Evolutionary conservation across 1,140 invertebrate genomes (phyloP), one percentile per base, ranked within the genome.

Genomic region (Charaxes varanes): DNA sequence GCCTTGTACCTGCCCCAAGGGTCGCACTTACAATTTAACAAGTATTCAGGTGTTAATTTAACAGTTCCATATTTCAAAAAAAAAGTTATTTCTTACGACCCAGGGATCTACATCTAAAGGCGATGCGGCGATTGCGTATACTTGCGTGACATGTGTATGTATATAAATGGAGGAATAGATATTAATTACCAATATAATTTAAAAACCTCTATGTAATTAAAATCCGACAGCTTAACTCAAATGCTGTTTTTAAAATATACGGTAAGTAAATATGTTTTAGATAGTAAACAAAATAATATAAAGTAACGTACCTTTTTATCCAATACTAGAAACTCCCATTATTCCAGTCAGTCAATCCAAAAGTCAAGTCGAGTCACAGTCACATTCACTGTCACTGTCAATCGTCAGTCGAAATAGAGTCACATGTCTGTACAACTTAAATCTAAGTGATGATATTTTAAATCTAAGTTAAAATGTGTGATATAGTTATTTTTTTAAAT

Each of bases 291-390:
- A 26, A 26, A 26, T 10, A 6, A 33, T 19, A 6, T 14, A 35
- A 35, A 15, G 6, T 14, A 13, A 37, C 35, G 4, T 37, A 37
- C 24, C 13, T 3, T 28, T 18, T 28, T n/a, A n/a, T n/a, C n/a
- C n/a, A n/a, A n/a, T n/a, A n/a, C 7, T 4, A 10, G 11, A 2
- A 7, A 2, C 22, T 3, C 10, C 5, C 5, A 38, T 13, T 50
- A 28, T 50, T 27, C 40, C 41, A 32, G 49, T 52, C 32, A 57
- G 38, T 49, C 46, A 50, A 46, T 47, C 46, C 40, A 56, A 31
- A 34, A 56, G 50, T 60, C 53, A 53, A 41, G 54, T 62, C 51
- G 54, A 44, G 61, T 64, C 56, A 61, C 32, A 30, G 32, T 41
- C 42, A 45, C 34, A 38, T 24, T 35, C 33, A 45, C 42, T 31